Evolutionary conservation across 1,140 invertebrate species (phyloP).

Genomic region (Melanaphis sacchari): DNA sequence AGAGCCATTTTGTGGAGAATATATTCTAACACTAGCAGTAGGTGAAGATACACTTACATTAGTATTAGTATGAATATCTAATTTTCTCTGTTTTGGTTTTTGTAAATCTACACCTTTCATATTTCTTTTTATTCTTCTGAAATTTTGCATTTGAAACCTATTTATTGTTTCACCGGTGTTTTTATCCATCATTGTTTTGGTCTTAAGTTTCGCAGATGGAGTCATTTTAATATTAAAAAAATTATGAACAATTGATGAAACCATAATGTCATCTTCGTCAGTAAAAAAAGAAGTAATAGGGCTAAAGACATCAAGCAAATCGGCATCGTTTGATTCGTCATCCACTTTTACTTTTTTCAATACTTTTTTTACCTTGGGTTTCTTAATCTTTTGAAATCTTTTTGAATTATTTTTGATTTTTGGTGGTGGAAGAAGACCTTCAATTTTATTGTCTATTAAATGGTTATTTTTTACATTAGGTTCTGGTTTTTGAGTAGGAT

Average conservation of each 20-base stretch:
- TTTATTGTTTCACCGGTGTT: background rate
- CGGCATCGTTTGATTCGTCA: background rate
- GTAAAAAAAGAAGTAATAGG: conserved; percentile 44
- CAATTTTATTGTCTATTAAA: conserved; percentile 41
- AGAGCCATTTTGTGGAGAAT: conserved; percentile 27
- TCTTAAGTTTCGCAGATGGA: background rate
- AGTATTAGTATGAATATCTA: background rate
- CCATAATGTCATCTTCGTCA: background rate
- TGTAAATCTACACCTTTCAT: conserved; percentile 44
- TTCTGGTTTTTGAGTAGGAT: background rate
- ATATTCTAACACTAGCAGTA: conserved; percentile 35
- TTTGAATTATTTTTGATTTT: background rate
- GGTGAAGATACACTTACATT: conserved; percentile 27
- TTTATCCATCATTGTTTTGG: background rate
- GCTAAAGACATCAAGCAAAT: conserved; percentile 34
- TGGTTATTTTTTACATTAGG: background rate
- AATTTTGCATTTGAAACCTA: background rate
- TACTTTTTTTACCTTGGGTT: background rate
- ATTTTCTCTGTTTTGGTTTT: conserved; percentile 33
- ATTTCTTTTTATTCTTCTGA: conserved; percentile 47
- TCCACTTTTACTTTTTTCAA: conserved; percentile 27
- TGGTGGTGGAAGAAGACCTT: conserved; percentile 46
- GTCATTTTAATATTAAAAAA: conserved; percentile 50
- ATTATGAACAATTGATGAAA: background rate
- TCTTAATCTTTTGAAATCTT: conserved; percentile 18